Evolutionary conservation across 2,113 vertebrate species (phyloP), one percentile per base, ranked within the genome.

Genomic region (Silurus asotus): DNA sequence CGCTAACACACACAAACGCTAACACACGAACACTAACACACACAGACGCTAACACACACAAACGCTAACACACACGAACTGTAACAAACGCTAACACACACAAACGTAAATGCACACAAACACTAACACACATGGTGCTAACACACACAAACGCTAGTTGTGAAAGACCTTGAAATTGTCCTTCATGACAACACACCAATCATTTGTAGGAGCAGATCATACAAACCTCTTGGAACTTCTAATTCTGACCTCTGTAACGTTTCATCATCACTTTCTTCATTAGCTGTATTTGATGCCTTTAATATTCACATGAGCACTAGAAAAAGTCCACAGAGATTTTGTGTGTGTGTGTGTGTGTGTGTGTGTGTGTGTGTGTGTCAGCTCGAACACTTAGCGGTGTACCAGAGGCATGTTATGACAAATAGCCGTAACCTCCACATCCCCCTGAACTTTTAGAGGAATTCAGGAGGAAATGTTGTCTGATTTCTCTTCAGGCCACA

Each of bases 371-470:
- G 37, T 37, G 37, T 37, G 37, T 37, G 37, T 37, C 37, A 58
- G 77, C 77, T 79, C 14, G 7, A 79, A 55, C 23, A 28, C 77
- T 79, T 59, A 28, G 77, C 28, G 77, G 77, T 79, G 56, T 5
- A 79, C 77, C 77, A 79, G 55, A 59, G 55, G 77, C 55, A 79
- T 59, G 55, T 79, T 79, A 10, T 79, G 77, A 79, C 77, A 61
- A 64, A 81, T 64, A 81, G 48, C 59, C 8, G 61, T 81, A 64
- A 81, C 79, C 79, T 81, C 79, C 79, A 81, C 79, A 49, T 81
- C 59, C 59, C 61, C 61, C 2, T 81, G 59, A 81, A 81, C 79
- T n/a, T 81, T 81, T 45, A 25, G 59, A 51, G 79, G 79, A 81
- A 64, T 81, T 81, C 59, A 64, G 79, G 9, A 81, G 79, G 79